phyloP scores from a whole-genome alignment of 2,888 invertebrate genomes.

The Hirtodrosophila duncani region DNA sequence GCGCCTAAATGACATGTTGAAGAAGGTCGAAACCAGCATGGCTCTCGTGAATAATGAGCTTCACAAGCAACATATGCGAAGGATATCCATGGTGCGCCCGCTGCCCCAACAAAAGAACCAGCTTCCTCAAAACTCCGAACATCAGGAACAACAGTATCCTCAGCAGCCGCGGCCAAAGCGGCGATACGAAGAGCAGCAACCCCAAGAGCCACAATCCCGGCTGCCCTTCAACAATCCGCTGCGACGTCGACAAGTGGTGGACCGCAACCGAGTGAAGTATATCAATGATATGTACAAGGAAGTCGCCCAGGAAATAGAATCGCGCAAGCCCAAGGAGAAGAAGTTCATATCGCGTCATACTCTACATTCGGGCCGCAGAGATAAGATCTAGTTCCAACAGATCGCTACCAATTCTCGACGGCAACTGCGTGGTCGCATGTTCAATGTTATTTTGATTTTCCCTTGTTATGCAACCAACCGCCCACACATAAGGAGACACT shows the following conservation, averaged over 20 bases:
- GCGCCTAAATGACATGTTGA: too few relatives aligned
- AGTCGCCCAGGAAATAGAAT: constrained; percentile 21
- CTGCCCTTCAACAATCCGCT: constrained; percentile 32
- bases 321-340: constrained; percentile 26
- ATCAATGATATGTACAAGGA: constrained; percentile 42
- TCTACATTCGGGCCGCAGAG: constrained; percentile 47
- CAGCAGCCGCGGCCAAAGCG: background rate
- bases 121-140: background rate
- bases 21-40: too few relatives aligned
- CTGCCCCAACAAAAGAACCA: background rate
- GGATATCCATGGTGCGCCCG: too few relatives aligned
- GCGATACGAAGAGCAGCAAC: background rate
- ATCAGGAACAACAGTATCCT: background rate
- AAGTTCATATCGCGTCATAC: constrained; percentile 43
- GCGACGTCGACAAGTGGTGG: constrained; percentile 44
- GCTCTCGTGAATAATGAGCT: too few relatives aligned
- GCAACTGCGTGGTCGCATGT: too few relatives aligned
- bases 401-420: too few relatives aligned
- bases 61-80: too few relatives aligned
- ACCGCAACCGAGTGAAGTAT: constrained; percentile 42
- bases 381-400: constrained; percentile 47
- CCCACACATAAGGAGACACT: too few relatives aligned
- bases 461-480: too few relatives aligned
- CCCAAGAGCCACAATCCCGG: constrained; percentile 15
- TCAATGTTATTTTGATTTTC: too few relatives aligned